Evolutionary conservation across 2,797 vertebrate species (phyloP).

Genomic region (Cetoscarus ocellatus): DNA sequence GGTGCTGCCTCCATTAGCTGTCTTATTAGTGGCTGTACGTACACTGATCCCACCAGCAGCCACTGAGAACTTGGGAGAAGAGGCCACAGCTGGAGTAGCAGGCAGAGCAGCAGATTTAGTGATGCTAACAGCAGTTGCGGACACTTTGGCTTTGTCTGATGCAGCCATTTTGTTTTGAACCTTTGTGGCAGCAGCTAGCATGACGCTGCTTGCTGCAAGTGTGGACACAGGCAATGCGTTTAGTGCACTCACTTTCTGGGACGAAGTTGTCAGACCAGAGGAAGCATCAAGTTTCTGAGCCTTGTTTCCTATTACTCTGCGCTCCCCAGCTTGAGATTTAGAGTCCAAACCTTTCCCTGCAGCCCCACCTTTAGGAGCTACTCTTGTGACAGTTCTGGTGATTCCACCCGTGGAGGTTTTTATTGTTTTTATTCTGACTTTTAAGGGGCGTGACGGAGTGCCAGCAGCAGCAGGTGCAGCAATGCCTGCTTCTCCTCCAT

Average conservation of each 20-base stretch:
- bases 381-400: slow-evolving; percentile 94
- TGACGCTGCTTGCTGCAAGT: slow-evolving; percentile 95
- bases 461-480: slow-evolving; percentile 82
- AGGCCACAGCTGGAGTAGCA: slow-evolving; percentile 76
- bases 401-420: slow-evolving; percentile 96
- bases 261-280: slow-evolving; percentile 59
- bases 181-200: slow-evolving; percentile 95
- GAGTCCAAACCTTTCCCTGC: slow-evolving; percentile 76
- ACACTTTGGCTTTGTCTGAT: slow-evolving; percentile 84
- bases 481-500: slow-evolving; percentile 39
- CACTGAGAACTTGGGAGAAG: slow-evolving; percentile 78
- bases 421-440: slow-evolving; percentile 97
- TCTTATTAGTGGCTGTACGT: slow-evolving; percentile 84
- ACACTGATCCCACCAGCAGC: slow-evolving; percentile 80
- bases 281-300: slow-evolving; percentile 67
- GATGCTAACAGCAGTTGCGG: slow-evolving; percentile 87
- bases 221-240: slow-evolving; percentile 90
- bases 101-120: slow-evolving; percentile 88
- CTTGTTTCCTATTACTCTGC: slow-evolving; percentile 72
- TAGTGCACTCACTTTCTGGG: slow-evolving; percentile 82
- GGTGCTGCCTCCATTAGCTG: slow-evolving; percentile 86
- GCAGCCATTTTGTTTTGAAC: slow-evolving; percentile 92
- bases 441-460: slow-evolving; percentile 91
- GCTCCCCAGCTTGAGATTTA: slow-evolving; percentile 78
- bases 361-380: slow-evolving; percentile 82